These are phyloP conservation scores for Anagyrus pseudococci DNA, from an alignment of 2,888 invertebrate genomes.

Conservation along the genomic window DNA sequence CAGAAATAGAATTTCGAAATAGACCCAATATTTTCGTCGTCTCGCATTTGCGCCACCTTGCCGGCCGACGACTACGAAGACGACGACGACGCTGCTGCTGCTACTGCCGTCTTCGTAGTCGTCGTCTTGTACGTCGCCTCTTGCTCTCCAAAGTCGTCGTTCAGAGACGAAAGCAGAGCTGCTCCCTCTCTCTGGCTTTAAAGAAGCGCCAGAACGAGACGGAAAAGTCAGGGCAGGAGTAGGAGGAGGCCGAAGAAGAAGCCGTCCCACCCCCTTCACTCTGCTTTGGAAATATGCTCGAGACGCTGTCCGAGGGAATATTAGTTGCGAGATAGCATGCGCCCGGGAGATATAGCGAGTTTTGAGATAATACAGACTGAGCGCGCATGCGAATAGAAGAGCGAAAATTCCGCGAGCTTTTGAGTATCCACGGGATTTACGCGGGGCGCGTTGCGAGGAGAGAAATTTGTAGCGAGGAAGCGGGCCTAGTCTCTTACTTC, in stretches of 20 bases:
- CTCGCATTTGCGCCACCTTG: constrained; percentile 60
- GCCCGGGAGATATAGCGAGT: constrained; percentile 5
- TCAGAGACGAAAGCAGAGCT: constrained; percentile 32
- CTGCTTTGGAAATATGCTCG: constrained; percentile 10
- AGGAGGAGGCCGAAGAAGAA: constrained; percentile 19
- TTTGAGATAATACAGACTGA: constrained; percentile 33
- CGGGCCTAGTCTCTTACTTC: no score
- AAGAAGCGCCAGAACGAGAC: constrained; percentile 9
- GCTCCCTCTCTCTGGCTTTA: constrained; percentile 14
- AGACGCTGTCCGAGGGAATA: constrained; percentile 23
- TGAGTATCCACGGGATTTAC: no score
- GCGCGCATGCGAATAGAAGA: not conserved
- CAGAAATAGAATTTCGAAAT: constrained; percentile 62
- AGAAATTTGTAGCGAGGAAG: no score
- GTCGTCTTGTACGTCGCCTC: constrained; percentile 4
- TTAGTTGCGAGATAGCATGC: constrained; percentile 7
- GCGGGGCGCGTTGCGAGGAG: no score
- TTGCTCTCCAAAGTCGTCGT: constrained; percentile 17
- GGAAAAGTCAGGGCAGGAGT: not conserved
- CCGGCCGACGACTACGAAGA: constrained; percentile 32
- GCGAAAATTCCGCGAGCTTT: constrained; percentile 21
- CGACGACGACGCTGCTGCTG: no score
- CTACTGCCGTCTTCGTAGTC: constrained; percentile 6
- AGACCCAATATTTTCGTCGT: constrained; percentile 63
- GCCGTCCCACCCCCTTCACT: constrained; percentile 28